Evolutionary conservation across 2,888 invertebrate species (phyloP), one percentile per base, ranked within the genome.

Genomic region (Lissocephala sabroskyi): DNA sequence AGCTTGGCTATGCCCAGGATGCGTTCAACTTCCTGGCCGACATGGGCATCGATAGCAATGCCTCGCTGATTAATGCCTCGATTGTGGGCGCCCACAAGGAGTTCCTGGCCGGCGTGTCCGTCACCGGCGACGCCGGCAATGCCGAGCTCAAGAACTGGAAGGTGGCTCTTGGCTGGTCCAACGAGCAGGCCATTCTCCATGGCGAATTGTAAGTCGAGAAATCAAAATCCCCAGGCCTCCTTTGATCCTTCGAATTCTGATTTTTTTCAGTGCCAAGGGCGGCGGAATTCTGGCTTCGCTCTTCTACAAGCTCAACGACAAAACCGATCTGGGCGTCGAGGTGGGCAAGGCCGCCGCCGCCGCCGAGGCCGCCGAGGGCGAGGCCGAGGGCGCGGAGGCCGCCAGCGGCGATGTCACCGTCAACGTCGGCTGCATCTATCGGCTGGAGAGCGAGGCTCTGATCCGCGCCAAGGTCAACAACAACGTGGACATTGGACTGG

Each of bases 391-490:
- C 94, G 89, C 96, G 94, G 89, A 92, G 19, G 89, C 94, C 0
- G 94, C 92, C 56, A 92, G 91, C 55, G 91, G 94, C 65, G 92
- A 92, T 68, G 93, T 96, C 44, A 89, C 91, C 64, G 95, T 97
- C 82, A 95, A 93, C 36, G 88, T 97, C 54, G 97, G 95, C 53
- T 90, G 92, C 79, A 93, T 94, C 82, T 96, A 93, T 84, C 88
- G 89, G 76, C 86, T 97, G 58, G 96, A 96, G 81, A 86, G 87
- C 33, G 92, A 94, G 79, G 91, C 96, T 9, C 88, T 91, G n/a
- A 85, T 97, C 51, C 89, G 96, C 81, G 94, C 94, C 71, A 97
- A 97, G 87, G 89, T 97, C 74, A 96, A 96, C 87, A 97, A 95
- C 86, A 89, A 91, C 77, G 92, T 93, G 65, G 94, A 96, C 83